Evolutionary conservation across 2,888 invertebrate genomes (phyloP), one percentile per base, ranked within the genome.

Genomic region (Euclidia mi): DNA sequence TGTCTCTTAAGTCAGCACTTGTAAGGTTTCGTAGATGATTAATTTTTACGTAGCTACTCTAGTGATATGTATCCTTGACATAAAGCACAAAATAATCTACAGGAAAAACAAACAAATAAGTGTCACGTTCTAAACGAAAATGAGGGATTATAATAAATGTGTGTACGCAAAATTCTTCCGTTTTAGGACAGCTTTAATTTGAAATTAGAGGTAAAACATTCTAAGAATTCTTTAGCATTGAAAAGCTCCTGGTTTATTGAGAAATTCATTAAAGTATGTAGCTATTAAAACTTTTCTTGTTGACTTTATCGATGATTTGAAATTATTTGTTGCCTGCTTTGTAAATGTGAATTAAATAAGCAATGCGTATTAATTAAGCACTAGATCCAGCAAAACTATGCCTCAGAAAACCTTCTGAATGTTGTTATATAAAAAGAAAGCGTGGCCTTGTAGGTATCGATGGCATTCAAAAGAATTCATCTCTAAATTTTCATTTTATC

Each of bases 1-100:
- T 76, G 63, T 69, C 59, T 68, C n/a, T 80, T 76, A 76, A 81
- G 82, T 79, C 81, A 78, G 86, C 79, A 77, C 78, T 82, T 82
- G 75, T 79, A 77, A 76, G 65, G 57, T 62, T 68, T 49, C 60
- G 53, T 59, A 65, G 58, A 61, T 69, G 71, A 75, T 82, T 72
- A 78, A 65, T 72, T 79, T 80, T 79, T 20, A 44, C 12, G 17
- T 28, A 11, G 20, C n/a, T 40, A 10, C 29, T 18, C 25, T 28
- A 28, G 38, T 40, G 31, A 31, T 14, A n/a, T 29, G 17, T 40
- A 47, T 29, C 28, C 11, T 4, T 11, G 28, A 20, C 9, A 12
- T 1, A 4, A 35, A 25, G 20, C 9, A 45, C n/a, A n/a, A 37
- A 37, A 52, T 43, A 29, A 48, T 18, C 41, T 42, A 11, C 1